phyloP scores from a whole-genome alignment of 2,113 vertebrate genomes.

The Larimichthys polyactis region DNA sequence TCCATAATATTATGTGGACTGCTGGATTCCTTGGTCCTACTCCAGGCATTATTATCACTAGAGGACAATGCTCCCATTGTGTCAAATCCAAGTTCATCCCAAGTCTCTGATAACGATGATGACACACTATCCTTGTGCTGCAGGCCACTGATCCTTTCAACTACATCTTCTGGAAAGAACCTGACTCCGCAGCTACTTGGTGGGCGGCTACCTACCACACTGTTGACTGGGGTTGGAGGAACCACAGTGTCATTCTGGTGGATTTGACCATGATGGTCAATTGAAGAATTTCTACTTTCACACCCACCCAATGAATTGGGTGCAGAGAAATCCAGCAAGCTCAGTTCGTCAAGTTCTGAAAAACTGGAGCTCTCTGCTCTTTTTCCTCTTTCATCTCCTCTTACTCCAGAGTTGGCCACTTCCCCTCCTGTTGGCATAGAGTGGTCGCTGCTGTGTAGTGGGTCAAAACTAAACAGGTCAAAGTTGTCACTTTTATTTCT shows the following conservation, averaged over 20 bases:
- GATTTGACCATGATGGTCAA: slow-evolving; percentile 68
- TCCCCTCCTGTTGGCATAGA: slow-evolving; percentile 77
- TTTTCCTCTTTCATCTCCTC: slow-evolving; percentile 69
- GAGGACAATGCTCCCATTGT: slow-evolving; percentile 74
- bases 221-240: slow-evolving; percentile 92
- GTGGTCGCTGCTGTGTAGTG: slow-evolving; percentile 79
- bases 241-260: slow-evolving; percentile 81
- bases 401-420: slow-evolving; percentile 33
- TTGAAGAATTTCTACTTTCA: slow-evolving; percentile 57
- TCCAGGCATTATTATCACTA: slow-evolving; percentile 81
- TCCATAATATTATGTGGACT: slow-evolving; percentile 66
- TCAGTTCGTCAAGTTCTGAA: slow-evolving; percentile 84
- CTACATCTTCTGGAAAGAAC: slow-evolving; percentile 88
- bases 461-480: slow-evolving; percentile 90
- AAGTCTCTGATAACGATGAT: slow-evolving; percentile 86
- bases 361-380: slow-evolving; percentile 77
- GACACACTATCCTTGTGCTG: slow-evolving; percentile 81
- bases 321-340: slow-evolving; percentile 84
- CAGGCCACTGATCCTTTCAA: slow-evolving; percentile 85
- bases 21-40: slow-evolving; percentile 78
- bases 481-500: slow-evolving; percentile 83
- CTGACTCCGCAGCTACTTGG: slow-evolving; percentile 84
- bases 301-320: slow-evolving; percentile 75
- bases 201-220: slow-evolving; percentile 89
- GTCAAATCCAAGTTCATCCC: slow-evolving; percentile 89